phyloP scores from a whole-genome alignment of 2,888 invertebrate genomes.

The Apamea monoglypha region DNA sequence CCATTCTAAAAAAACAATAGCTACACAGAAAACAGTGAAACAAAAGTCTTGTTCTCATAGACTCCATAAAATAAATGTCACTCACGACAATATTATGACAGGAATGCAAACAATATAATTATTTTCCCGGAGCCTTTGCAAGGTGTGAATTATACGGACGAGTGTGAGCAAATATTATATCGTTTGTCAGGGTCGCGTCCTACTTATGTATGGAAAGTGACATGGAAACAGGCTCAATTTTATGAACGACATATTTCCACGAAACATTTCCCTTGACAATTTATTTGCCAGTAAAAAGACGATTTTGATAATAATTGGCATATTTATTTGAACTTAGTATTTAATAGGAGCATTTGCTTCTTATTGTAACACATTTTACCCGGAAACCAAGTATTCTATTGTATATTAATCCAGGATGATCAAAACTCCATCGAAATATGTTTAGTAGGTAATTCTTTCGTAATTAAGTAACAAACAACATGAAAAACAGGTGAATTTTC shows the following conservation, averaged over 20 bases:
- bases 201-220: not conserved
- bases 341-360: no score
- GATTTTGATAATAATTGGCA: not conserved
- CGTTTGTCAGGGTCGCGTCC: not conserved
- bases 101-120: not conserved
- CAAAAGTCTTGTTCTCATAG: not conserved
- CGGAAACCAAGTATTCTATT: no score
- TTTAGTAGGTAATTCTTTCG: no score
- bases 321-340: not conserved
- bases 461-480: no score
- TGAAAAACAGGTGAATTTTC: no score
- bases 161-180: conserved; percentile 17
- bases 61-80: conserved; percentile 25
- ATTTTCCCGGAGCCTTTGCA: conserved; percentile 5
- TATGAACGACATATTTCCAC: not conserved
- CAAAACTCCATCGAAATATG: no score
- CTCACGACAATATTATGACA: conserved; percentile 5
- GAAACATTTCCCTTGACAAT: not conserved
- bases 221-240: not conserved
- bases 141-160: conserved; percentile 21
- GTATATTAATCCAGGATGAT: no score
- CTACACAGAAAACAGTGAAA: not conserved
- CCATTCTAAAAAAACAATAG: no score
- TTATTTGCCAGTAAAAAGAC: not conserved
- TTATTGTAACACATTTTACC: no score